A percentile compares a stretch with the other conserved stretches of the same genome.
Evolutionary conservation across 2,113 vertebrate species (phyloP).

Genomic region (Synchiropus splendidus): DNA sequence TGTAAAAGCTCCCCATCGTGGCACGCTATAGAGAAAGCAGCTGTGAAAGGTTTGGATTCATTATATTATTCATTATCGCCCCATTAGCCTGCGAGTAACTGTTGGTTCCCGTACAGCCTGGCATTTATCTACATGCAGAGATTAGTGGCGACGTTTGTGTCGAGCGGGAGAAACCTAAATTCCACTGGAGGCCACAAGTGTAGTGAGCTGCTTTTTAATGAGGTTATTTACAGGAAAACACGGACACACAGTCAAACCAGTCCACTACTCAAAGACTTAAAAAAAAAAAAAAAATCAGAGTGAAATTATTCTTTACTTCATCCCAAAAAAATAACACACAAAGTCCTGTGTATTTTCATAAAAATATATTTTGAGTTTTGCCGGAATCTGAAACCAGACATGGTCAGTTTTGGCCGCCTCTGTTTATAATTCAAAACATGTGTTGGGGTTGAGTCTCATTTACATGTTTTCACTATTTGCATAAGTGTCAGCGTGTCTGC

Average conservation of each 20-base stretch:
- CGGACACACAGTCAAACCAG: too few species aligned
- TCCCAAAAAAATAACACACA: background rate
- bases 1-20: constrained; percentile 66
- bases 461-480: constrained; percentile 1
- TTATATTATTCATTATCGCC: constrained; percentile 32
- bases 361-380: background rate
- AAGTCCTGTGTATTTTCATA: background rate
- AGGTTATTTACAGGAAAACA: too few species aligned
- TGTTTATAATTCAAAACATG: background rate
- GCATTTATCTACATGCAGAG: constrained; percentile 9
- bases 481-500: background rate
- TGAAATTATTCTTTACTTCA: background rate
- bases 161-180: constrained; percentile 2
- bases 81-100: constrained; percentile 26
- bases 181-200: constrained; percentile 1
- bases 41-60: constrained; percentile 31
- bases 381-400: too few species aligned
- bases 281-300: too few species aligned
- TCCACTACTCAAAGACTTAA: too few species aligned
- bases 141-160: constrained; percentile 2
- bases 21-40: constrained; percentile 37
- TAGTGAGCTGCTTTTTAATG: background rate
- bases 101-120: constrained; percentile 22
- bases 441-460: background rate
- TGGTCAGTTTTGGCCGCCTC: too few species aligned